Percentiles rank a stretch among this genome's conserved stretches.
Evolutionary conservation across 53 echinoderm and acorn worm species (phyloP).

Genomic region (Holothuria leucospilota): DNA sequence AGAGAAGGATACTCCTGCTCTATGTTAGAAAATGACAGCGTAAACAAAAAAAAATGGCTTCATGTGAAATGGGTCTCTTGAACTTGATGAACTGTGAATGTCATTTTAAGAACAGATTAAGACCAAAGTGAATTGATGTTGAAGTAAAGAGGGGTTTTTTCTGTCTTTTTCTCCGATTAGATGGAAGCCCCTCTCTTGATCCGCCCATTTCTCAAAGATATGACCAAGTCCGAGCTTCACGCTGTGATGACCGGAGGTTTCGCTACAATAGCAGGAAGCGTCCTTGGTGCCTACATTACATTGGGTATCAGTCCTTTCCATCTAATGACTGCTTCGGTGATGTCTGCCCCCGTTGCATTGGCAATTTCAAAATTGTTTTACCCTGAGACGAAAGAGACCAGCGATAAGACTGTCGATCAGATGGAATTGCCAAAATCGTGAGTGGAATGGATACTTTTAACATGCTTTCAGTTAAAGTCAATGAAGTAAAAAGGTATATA

Average conservation of each 20-base stretch:
- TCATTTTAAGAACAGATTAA: too few relatives aligned
- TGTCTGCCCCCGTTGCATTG: constrained; percentile 82
- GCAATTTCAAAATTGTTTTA: constrained; percentile 81
- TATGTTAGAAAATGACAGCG: too few relatives aligned
- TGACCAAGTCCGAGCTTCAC: constrained; percentile 78
- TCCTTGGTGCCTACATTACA: constrained; percentile 73
- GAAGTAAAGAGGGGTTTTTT: too few relatives aligned
- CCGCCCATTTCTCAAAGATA: constrained; percentile 70
- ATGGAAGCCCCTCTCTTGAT: constrained; percentile 72
- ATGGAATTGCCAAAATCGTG: constrained; percentile 68
- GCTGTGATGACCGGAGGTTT: constrained; percentile 76
- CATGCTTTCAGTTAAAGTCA: too few relatives aligned
- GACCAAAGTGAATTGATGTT: too few relatives aligned
- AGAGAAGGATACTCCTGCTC: too few relatives aligned
- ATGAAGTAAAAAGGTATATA: too few relatives aligned
- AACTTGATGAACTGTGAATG: too few relatives aligned
- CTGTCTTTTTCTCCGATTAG: constrained; percentile 32
- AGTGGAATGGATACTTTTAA: background rate
- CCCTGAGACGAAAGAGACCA: constrained; percentile 73
- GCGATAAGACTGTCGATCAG: constrained; percentile 37
- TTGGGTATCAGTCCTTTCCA: constrained; percentile 74
- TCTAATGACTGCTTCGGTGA: constrained; percentile 75
- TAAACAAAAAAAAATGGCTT: too few relatives aligned
- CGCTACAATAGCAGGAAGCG: constrained; percentile 71
- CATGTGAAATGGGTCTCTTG: too few relatives aligned